Percentiles rank a stretch among this genome's conserved stretches.
phyloP scores from a whole-genome alignment of 23 tunicate genomes.

The Corella eumyota region DNA sequence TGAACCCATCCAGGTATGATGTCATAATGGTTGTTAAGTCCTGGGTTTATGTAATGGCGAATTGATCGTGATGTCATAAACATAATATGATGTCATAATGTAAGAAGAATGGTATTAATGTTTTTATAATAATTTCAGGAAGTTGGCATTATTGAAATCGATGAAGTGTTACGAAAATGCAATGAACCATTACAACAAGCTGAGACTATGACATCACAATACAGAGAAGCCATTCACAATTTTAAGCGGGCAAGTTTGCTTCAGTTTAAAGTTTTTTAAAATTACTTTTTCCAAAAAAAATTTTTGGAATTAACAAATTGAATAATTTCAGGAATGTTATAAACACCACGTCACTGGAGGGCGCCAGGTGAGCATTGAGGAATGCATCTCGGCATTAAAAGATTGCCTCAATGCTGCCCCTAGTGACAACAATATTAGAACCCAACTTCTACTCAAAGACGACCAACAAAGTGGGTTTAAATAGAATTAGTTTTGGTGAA shows the following conservation, averaged over 20 bases:
- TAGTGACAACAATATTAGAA: neutral
- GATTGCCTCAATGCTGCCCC: constrained; percentile 17
- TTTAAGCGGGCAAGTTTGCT: constrained; percentile 32
- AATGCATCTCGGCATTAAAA: constrained; percentile 47
- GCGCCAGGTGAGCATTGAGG: constrained; percentile 31
- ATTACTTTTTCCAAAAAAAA: neutral
- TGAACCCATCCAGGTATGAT: constrained; percentile 36
- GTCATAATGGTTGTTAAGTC: neutral
- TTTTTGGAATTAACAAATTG: neutral
- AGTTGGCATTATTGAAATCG: constrained; percentile 72
- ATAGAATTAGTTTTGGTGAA: neutral
- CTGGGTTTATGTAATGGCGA: neutral
- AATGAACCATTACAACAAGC: constrained; percentile 30
- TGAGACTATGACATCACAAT: constrained; percentile 32
- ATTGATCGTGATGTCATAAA: neutral
- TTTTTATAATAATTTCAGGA: constrained; percentile 30
- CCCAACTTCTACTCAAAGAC: constrained; percentile 13
- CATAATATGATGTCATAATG: no score
- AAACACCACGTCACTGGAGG: constrained; percentile 11
- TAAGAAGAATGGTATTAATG: no score
- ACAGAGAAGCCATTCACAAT: constrained; percentile 43
- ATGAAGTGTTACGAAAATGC: constrained; percentile 41
- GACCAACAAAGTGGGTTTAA: constrained; percentile 1
- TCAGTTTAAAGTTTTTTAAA: neutral
- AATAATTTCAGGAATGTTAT: constrained; percentile 30